Conservation (phyloP, 2,797 vertebrate species). For the Cryptoblepharus egeriae region DNA sequence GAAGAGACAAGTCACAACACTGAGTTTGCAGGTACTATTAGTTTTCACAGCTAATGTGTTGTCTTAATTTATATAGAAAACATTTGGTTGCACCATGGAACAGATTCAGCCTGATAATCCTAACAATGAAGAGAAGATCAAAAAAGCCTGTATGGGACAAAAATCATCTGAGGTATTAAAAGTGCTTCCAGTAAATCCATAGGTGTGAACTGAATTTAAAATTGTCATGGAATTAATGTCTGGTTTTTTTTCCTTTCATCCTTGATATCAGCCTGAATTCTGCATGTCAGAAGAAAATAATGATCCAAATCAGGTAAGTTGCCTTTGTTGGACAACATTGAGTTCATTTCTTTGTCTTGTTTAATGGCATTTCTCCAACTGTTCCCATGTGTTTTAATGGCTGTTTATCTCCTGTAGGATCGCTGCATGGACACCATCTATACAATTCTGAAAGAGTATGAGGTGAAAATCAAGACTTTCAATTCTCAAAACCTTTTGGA, state of each 20-base stretch:
- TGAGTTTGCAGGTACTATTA: background rate
- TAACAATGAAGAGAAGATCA: conserved; percentile 63
- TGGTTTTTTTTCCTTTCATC: conserved; percentile 9
- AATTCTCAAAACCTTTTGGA: conserved; percentile 50
- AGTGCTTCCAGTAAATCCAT: background rate
- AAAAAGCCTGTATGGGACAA: conserved; percentile 76
- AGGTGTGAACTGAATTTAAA: background rate
- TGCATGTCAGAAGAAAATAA: conserved; percentile 72
- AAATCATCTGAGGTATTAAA: conserved; percentile 64
- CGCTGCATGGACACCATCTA: conserved; percentile 85
- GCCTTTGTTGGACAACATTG: background rate
- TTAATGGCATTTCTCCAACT: background rate
- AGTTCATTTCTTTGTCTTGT: rapidly evolving
- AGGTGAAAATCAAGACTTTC: conserved; percentile 61
- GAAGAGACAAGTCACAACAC: too few relatives aligned
- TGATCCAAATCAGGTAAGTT: conserved; percentile 79
- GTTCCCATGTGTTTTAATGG: background rate
- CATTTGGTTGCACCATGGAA: conserved; percentile 72
- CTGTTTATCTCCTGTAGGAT: conserved; percentile 69
- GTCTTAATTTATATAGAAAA: conserved; percentile 60
- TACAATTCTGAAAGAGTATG: conserved; percentile 81
- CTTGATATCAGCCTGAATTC: conserved; percentile 72
- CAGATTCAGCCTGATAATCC: conserved; percentile 63
- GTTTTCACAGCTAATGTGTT: rapidly evolving
- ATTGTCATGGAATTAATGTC: background rate